Base-by-base conservation (phyloP, 1,140 invertebrate genomes). In the Drosophila bifasciata region DNA sequence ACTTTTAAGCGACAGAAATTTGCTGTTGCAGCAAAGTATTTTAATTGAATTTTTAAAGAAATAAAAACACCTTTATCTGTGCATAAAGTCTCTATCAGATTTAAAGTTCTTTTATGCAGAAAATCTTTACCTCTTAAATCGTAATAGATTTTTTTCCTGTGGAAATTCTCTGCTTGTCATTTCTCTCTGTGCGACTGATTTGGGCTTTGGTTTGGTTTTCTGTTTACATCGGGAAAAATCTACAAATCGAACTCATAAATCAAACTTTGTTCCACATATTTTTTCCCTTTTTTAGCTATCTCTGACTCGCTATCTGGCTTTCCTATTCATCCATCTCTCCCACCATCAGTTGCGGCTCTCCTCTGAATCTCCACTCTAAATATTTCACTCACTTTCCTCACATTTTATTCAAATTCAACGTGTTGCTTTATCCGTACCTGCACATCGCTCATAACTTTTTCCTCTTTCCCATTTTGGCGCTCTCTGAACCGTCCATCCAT, bases 361-460 rank as follows among this genome's bases (percentile, higher is more conserved):
- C 8, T 19, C 25, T 46, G 48, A 46, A 67, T 32, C 28, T 32
- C 28, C 1, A 9, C 3, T 11, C 11, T 13, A 36, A 36, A 36
- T 36, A 36, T 36, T 13, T 36, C 9, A 53, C 41, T 57, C 36
- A 57, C 43, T 55, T 56, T 40, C 11, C 51, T 23, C 60, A 57
- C 69, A 79, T 71, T 62, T 78, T 67, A 78, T 78, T 66, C 76
- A 81, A 83, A 70, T 78, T 56, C 60, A 55, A 83, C 79, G 79
- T 83, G 79, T 83, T 83, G 79, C 79, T 69, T 73, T 76, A 72
- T 63, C 49, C 41, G 74, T n/a, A 57, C 71, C 70, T 50, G 59
- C 53, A 53, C 78, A 70, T 68, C 58, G 51, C 41, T 81, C 67
- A 81, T 76, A 81, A 62, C 68, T 69, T 81, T 73, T 56, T 40